These are phyloP conservation scores for Galerucella pusilla DNA, from an alignment of 2,888 invertebrate species.

Conservation along the genomic window DNA sequence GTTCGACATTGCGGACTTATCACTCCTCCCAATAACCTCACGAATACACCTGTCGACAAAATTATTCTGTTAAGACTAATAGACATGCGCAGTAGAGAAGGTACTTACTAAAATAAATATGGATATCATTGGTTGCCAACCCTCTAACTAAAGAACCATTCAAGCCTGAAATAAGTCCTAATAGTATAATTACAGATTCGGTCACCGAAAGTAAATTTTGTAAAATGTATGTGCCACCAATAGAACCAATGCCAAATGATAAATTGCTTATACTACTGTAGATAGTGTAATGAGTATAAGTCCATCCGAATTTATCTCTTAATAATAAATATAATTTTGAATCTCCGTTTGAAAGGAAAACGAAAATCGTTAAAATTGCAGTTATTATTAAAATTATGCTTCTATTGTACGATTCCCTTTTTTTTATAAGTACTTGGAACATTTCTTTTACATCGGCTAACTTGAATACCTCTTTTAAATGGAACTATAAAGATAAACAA, in stretches of 20 bases:
- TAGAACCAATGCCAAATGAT: constrained; percentile 69
- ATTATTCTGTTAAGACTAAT: not conserved
- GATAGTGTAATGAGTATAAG: constrained; percentile 71
- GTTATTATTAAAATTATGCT: constrained; percentile 67
- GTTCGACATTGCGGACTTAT: constrained; percentile 71
- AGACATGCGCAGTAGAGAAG: not conserved
- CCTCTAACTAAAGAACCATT: constrained; percentile 59
- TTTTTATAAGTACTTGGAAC: constrained; percentile 69
- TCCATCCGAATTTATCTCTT: constrained; percentile 75
- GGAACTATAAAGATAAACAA: constrained; percentile 1
- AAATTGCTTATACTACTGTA: constrained; percentile 69
- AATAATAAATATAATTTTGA: constrained; percentile 73
- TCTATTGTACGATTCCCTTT: constrained; percentile 69
- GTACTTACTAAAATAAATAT: constrained; percentile 68
- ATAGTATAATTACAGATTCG: constrained; percentile 64
- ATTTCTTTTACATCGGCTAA: constrained; percentile 58
- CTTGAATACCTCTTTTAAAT: constrained; percentile 4
- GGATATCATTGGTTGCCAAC: constrained; percentile 65
- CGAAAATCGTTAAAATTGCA: constrained; percentile 58
- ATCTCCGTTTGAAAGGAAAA: constrained; percentile 65
- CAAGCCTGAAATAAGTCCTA: constrained; percentile 62
- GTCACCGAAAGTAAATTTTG: constrained; percentile 66
- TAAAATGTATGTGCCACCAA: constrained; percentile 70
- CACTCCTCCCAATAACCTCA: constrained; percentile 68
- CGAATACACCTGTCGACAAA: constrained; percentile 63